These are phyloP conservation scores for Tinea semifulvella DNA, from an alignment of 2,888 invertebrate species.

Conservation along the genomic window DNA sequence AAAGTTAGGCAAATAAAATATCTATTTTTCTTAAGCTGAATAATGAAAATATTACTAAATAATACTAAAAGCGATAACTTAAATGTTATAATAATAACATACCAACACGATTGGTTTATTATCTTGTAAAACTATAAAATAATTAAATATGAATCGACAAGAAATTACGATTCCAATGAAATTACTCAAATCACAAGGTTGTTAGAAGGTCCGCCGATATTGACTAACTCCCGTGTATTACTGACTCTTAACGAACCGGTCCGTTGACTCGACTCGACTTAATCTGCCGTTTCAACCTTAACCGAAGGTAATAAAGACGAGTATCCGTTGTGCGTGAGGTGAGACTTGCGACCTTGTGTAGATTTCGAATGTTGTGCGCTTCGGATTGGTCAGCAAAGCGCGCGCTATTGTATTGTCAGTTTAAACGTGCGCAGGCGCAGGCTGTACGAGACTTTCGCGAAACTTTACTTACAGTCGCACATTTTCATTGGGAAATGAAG, in stretches of 20 bases:
- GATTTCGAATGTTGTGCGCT: conserved; percentile 26
- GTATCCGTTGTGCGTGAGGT: conserved; percentile 23
- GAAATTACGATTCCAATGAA: conserved; percentile 11
- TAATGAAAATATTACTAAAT: too few relatives aligned
- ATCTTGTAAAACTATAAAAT: too few relatives aligned
- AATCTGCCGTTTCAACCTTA: conserved; percentile 16
- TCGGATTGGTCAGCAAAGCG: conserved; percentile 41
- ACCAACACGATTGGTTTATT: too few relatives aligned
- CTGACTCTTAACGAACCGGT: conserved; percentile 17
- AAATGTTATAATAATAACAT: too few relatives aligned
- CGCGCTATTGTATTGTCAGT: conserved; percentile 52
- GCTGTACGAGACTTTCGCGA: conserved; percentile 26
- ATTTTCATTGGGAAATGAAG: conserved; percentile 8
- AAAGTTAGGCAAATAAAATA: too few relatives aligned
- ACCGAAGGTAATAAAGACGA: conserved; percentile 25
- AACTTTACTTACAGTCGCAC: conserved; percentile 3
- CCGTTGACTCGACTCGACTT: conserved; percentile 9
- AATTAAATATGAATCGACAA: conserved; percentile 12
- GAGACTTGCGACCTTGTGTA: conserved; percentile 45
- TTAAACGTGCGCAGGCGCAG: conserved; percentile 46
- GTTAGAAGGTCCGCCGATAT: conserved; percentile 28
- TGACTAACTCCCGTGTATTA: conserved; percentile 38
- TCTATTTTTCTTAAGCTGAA: too few relatives aligned
- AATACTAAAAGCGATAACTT: too few relatives aligned
- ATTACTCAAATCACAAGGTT: conserved; percentile 22